phyloP scores from a whole-genome alignment of 2,113 vertebrate genomes.

The Ahaetulla prasina region DNA sequence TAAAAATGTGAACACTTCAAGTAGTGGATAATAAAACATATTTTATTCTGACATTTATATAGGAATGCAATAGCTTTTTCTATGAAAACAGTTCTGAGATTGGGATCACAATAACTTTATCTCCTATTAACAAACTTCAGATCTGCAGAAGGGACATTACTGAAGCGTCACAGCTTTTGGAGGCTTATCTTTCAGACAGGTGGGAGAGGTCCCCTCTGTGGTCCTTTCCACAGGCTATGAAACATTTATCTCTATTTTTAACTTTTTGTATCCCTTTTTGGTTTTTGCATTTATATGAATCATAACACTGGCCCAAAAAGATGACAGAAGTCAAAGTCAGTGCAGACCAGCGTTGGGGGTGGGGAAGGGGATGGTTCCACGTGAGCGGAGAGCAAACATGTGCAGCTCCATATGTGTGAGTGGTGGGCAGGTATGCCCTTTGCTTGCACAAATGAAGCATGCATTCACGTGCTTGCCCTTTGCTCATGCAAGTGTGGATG shows the following conservation, averaged over 20 bases:
- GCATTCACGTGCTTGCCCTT: neutral
- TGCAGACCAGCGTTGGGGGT: rapidly evolving
- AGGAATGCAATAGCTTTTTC: neutral
- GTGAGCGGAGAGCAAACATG: neutral
- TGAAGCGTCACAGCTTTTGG: neutral
- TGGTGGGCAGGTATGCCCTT: neutral
- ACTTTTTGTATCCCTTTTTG: neutral
- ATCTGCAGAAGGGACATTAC: neutral
- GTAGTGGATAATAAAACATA: neutral
- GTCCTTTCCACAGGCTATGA: neutral
- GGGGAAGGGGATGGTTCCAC: no score
- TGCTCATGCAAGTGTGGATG: neutral
- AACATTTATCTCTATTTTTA: neutral
- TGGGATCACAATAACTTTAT: neutral
- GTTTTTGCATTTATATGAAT: neutral
- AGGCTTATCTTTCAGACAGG: neutral
- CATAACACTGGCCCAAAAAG: neutral
- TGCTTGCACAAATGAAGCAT: neutral
- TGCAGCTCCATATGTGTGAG: neutral
- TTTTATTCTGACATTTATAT: neutral
- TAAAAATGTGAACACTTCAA: neutral
- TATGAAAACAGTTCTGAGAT: neutral
- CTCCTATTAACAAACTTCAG: neutral
- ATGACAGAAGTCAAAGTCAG: neutral
- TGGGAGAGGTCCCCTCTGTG: neutral